Percentiles rank a stretch among this genome's conserved stretches.
These are phyloP conservation scores for Petrosia ficiformis DNA, from an alignment of 37 sponge, comb jelly and placozoan species.

Conservation along the genomic window DNA sequence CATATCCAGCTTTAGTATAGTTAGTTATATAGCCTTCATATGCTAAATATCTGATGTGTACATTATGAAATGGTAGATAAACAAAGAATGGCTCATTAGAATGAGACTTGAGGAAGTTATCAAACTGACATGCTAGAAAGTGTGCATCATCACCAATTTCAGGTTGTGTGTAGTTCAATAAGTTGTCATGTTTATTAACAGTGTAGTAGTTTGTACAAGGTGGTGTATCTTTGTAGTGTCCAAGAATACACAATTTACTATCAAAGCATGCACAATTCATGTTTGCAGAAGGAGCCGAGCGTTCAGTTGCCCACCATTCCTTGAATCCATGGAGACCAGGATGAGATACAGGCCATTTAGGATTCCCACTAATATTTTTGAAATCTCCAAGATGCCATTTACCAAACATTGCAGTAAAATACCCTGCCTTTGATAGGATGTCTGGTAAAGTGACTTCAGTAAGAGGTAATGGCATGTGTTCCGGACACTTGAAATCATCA, in stretches of 20 bases:
- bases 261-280: conserved; percentile 65
- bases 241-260: conserved; percentile 18
- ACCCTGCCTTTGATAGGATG: conserved; percentile 38
- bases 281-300: conserved; percentile 50
- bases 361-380: conserved; percentile 37
- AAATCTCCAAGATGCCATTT: conserved; percentile 76
- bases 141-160: conserved; percentile 55
- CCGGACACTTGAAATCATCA: conserved; percentile 38
- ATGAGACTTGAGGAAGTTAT: conserved; percentile 3
- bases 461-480: conserved; percentile 41
- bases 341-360: conserved; percentile 66
- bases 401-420: conserved; percentile 55
- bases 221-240: conserved; percentile 44
- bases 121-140: conserved; percentile 36
- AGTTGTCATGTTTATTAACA: background rate
- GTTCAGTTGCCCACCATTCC: conserved; percentile 48
- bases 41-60: conserved; percentile 56
- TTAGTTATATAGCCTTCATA: conserved; percentile 18
- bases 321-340: conserved; percentile 71
- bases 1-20: conserved; percentile 26
- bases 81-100: conserved; percentile 50
- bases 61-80: too few relatives aligned
- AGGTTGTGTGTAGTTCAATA: conserved; percentile 10
- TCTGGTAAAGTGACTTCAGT: conserved; percentile 61
- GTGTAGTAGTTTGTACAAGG: conserved; percentile 62